Evolutionary conservation across 2,888 invertebrate species (phyloP).

Genomic region (Xanthorhoe spadicearia): DNA sequence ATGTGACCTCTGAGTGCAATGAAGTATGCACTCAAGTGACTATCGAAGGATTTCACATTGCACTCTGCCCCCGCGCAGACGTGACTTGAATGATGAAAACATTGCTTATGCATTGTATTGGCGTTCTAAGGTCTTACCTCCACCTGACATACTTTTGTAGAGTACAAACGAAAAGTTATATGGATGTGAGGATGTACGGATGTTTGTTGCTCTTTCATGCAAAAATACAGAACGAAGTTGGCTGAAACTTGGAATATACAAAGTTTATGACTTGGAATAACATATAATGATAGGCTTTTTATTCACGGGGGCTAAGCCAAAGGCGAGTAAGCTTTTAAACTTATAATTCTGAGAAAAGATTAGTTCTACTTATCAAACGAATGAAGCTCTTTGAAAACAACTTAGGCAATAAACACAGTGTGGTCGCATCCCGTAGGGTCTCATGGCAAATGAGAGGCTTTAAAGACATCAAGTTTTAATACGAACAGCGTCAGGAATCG

Average conservation of each 20-base stretch:
- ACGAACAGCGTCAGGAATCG: neutral
- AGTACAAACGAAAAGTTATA: neutral
- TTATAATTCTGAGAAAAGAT: neutral
- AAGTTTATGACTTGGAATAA: too few species aligned
- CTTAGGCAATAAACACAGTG: neutral
- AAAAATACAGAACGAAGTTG: too few species aligned
- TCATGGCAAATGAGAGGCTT: neutral
- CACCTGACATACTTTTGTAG: constrained; percentile 27
- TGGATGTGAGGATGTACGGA: too few species aligned
- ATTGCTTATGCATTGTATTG: constrained; percentile 24
- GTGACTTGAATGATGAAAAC: constrained; percentile 30
- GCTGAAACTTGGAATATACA: too few species aligned
- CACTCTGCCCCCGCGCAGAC: constrained; percentile 32
- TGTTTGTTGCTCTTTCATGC: too few species aligned
- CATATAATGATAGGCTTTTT: too few species aligned
- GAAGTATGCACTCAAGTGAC: constrained; percentile 3
- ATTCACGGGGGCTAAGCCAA: too few species aligned
- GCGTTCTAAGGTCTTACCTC: constrained; percentile 17
- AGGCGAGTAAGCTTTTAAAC: neutral
- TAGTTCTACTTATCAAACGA: neutral
- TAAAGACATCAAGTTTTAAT: neutral
- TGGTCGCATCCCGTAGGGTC: constrained; percentile 1
- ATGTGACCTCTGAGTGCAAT: constrained; percentile 7
- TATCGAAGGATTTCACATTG: constrained; percentile 18
- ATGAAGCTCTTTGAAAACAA: neutral